Conservation (phyloP, 1,140 invertebrate genomes). For the Ptiloglossa arizonensis region DNA sequence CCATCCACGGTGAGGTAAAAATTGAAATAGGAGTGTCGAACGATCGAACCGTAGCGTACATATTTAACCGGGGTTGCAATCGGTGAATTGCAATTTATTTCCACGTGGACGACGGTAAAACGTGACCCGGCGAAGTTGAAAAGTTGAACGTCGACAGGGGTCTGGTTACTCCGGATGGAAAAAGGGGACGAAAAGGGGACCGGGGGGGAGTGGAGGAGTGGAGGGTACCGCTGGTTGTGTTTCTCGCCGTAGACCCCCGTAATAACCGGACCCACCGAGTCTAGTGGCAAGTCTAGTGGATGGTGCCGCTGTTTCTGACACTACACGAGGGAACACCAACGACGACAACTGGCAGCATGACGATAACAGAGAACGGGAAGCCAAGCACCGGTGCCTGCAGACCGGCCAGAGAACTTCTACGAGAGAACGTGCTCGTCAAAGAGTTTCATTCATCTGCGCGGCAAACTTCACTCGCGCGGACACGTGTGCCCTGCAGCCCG, state of each 20-base stretch:
- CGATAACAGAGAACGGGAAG: conserved; percentile 68
- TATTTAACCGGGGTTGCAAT: too few relatives aligned
- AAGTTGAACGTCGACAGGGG: conserved; percentile 10
- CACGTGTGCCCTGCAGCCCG: conserved; percentile 72
- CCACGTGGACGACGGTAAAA: too few relatives aligned
- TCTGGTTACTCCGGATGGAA: not conserved
- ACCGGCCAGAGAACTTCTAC: too few relatives aligned
- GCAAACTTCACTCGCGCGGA: conserved; percentile 76
- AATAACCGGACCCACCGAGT: conserved; percentile 44
- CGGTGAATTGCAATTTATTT: too few relatives aligned
- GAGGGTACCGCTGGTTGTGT: conserved; percentile 14
- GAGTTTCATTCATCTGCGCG: conserved; percentile 79
- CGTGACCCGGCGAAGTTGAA: not conserved
- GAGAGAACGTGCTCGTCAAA: conserved; percentile 75
- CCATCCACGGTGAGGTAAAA: too few relatives aligned
- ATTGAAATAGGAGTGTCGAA: too few relatives aligned
- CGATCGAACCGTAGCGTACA: too few relatives aligned
- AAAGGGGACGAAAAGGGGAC: not conserved
- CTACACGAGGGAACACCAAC: conserved; percentile 68
- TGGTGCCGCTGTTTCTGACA: conserved; percentile 8
- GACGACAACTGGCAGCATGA: conserved; percentile 57
- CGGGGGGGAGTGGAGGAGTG: not conserved
- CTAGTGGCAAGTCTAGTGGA: conserved; percentile 10
- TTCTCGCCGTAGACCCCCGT: conserved; percentile 25
- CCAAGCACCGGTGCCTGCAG: conserved; percentile 64